Evolutionary conservation across 2,888 invertebrate genomes (phyloP), one percentile per base, ranked within the genome.

Genomic region (Monochamus alternatus): DNA sequence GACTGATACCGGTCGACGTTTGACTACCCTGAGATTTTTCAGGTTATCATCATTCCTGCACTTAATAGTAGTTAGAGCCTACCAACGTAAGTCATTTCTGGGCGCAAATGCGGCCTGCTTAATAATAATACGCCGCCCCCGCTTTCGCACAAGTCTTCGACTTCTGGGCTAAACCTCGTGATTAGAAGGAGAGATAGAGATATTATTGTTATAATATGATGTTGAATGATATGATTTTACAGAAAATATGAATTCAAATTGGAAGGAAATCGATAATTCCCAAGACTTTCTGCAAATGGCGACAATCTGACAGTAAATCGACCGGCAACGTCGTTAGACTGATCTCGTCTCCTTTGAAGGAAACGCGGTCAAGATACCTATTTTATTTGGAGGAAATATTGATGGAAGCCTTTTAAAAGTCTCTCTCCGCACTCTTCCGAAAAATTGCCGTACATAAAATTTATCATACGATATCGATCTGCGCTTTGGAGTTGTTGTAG

Each of bases 251-350:
- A 62, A 63, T 12, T 43, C 14, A 63, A 63, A 63, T 63, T 63
- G 62, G 62, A 62, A 14, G 43, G 12, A 43, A 62, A 62, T 62
- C 62, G 32, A 62, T 62, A 62, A 62, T 38, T 12, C 62, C 38
- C 38, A 62, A 62, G 62, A 62, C 38, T 62, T 62, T 62, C 62
- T 62, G 62, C 62, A 63, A 63, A 63, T 63, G 62, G 62, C 62
- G 62, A 63, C 62, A 63, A 63, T 63, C 62, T 14, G 62, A 63
- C 62, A 63, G 62, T 63, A 63, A 63, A 63, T 43, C 43, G 62
- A 43, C 43, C 14, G 38, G 62, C 32, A 63, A 63, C 14, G 62
- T 43, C 62, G 62, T 63, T 63, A 63, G 62, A 63, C 32, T 63
- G 38, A 38, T 63, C 43, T 7, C 14, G n/a, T 63, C 38, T 38